Percentiles rank a stretch among this genome's conserved stretches.
Evolutionary conservation across 92 coral and sea anemone species (phyloP).

Genomic region (Parazoanthus darwini): DNA sequence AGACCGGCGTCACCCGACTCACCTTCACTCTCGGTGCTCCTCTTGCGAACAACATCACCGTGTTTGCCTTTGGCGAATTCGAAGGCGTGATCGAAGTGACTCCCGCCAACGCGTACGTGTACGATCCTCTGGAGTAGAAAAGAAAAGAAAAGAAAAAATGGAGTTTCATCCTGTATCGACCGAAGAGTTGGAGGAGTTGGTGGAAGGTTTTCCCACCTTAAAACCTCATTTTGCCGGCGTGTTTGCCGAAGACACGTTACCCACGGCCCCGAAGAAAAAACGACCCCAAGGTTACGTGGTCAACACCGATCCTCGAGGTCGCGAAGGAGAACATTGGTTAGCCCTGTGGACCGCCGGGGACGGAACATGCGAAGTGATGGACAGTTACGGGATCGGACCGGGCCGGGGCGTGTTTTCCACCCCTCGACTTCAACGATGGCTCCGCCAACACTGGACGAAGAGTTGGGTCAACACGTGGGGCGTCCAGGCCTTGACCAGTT

Average conservation of each 20-base stretch:
- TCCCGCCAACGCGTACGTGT: background rate
- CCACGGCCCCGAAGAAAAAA: background rate
- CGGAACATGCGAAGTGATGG: too few relatives aligned
- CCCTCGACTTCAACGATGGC: slow-evolving; percentile 13
- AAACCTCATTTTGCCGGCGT: slow-evolving; percentile 1
- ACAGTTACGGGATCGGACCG: background rate
- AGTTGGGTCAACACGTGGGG: slow-evolving; percentile 4
- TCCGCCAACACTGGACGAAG: background rate
- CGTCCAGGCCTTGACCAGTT: slow-evolving; percentile 7
- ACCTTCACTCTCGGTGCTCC: background rate
- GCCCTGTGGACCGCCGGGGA: too few relatives aligned
- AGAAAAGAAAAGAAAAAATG: background rate
- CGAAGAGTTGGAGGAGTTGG: background rate
- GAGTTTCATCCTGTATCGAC: background rate
- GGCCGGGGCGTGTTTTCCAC: background rate
- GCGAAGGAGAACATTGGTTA: slow-evolving; percentile 5
- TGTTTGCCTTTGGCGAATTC: background rate
- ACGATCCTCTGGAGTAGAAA: background rate
- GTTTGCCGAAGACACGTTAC: slow-evolving; percentile 2
- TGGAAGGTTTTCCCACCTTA: background rate
- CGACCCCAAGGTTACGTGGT: too few relatives aligned
- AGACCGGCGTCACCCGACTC: background rate
- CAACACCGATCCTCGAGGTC: too few relatives aligned
- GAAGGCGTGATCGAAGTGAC: slow-evolving; percentile 13
- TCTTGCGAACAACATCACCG: background rate